phyloP scores from a whole-genome alignment of 2,797 vertebrate genomes.

The Catostomus latipinnis region DNA sequence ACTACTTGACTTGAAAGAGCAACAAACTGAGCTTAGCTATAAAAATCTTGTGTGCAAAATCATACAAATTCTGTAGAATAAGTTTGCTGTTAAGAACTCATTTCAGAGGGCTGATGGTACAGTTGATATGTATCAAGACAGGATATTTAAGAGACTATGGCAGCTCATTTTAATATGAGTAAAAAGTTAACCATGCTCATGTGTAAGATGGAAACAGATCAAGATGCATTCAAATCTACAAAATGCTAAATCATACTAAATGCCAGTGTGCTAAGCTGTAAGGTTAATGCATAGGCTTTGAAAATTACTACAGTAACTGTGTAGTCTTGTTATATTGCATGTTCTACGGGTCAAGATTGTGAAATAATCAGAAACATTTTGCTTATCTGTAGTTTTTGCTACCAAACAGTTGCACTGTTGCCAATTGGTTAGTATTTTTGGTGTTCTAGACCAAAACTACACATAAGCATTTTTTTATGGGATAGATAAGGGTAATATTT shows the following conservation, averaged over 20 bases:
- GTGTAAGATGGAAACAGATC: constrained; percentile 21
- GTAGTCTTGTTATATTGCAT: neutral
- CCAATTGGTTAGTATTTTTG: neutral
- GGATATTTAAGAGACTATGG: constrained; percentile 1
- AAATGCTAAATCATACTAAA: constrained; percentile 13
- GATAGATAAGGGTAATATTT: no score
- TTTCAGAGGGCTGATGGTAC: no score
- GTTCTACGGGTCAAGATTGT: neutral
- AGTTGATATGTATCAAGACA: neutral
- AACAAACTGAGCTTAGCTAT: neutral
- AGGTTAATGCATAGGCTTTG: neutral
- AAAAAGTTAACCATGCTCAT: constrained; percentile 19
- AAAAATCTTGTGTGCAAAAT: neutral
- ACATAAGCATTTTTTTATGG: no score
- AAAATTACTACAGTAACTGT: constrained; percentile 2
- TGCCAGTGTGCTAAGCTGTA: neutral
- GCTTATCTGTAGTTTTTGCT: neutral
- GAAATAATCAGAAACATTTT: neutral
- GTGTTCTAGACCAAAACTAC: neutral
- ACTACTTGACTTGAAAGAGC: neutral
- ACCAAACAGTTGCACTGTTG: neutral
- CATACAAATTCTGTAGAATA: neutral
- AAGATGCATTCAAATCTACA: constrained; percentile 18
- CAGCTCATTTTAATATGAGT: constrained; percentile 15
- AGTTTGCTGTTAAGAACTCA: no score